Conservation (phyloP, 2,888 invertebrate genomes). For the Trissoscelio sp. region DNA sequence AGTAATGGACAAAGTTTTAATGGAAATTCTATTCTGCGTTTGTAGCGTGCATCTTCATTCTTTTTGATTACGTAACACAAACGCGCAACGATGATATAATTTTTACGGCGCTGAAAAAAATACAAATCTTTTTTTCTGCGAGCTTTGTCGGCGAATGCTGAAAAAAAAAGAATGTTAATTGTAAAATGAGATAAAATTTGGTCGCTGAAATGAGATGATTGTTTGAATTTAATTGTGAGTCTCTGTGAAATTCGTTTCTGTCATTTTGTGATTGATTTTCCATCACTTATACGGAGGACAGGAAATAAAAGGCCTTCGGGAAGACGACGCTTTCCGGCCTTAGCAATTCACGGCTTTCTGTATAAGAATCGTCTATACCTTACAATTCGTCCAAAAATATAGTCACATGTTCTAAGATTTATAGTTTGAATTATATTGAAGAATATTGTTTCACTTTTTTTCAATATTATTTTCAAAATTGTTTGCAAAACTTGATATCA, state of each 20-base stretch:
- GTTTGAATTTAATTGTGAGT: constrained; percentile 37
- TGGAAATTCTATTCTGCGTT: constrained; percentile 63
- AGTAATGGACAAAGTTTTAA: constrained; percentile 67
- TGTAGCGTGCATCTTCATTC: constrained; percentile 54
- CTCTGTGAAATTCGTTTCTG: constrained; percentile 33
- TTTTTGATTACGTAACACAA: constrained; percentile 54
- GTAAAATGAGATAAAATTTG: constrained; percentile 14
- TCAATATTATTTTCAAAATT: too few species aligned
- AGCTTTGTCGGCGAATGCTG: background rate
- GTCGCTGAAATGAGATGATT: constrained; percentile 11
- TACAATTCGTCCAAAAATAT: too few species aligned
- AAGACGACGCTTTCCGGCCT: constrained; percentile 18
- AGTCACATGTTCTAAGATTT: too few species aligned
- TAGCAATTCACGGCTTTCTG: constrained; percentile 25
- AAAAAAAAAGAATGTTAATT: constrained; percentile 16
- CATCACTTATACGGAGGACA: constrained; percentile 28
- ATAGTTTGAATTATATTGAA: too few species aligned
- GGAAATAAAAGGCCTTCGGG: constrained; percentile 37
- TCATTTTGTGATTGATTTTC: constrained; percentile 54
- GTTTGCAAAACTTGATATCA: too few species aligned
- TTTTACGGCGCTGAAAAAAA: constrained; percentile 39
- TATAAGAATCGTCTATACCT: constrained; percentile 32
- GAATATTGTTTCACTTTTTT: too few species aligned
- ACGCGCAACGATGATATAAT: constrained; percentile 54
- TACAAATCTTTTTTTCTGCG: background rate